phyloP scores from a whole-genome alignment of 1,140 invertebrate species.

The Coelopa frigida region DNA sequence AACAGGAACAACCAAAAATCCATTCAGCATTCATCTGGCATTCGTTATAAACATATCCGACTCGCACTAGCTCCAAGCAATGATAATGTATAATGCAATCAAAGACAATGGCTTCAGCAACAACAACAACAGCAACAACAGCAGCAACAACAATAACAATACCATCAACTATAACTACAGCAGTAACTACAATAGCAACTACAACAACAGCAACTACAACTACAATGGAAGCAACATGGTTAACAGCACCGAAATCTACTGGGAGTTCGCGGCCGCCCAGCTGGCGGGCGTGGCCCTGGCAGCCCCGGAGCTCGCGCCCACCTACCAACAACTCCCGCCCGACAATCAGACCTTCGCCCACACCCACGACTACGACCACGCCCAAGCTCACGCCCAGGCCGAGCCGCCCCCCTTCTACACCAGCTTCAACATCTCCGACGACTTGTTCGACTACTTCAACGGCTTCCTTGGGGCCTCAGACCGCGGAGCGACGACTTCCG shows the following conservation, averaged over 20 bases:
- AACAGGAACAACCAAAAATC: too few species aligned
- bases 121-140: slow-evolving; percentile 11
- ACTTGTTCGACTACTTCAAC: slow-evolving; percentile 40
- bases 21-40: too few species aligned
- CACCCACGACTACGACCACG: background rate
- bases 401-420: slow-evolving; percentile 25
- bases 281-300: slow-evolving; percentile 26
- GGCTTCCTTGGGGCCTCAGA: slow-evolving; percentile 20
- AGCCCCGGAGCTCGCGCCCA: slow-evolving; percentile 11
- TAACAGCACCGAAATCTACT: slow-evolving; percentile 10
- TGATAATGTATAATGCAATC: slow-evolving; percentile 20
- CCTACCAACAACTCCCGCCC: slow-evolving; percentile 1
- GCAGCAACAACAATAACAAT: slow-evolving; percentile 28
- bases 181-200: slow-evolving; percentile 6
- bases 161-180: slow-evolving; percentile 11
- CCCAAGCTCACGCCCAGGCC: background rate
- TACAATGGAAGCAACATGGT: slow-evolving; percentile 18
- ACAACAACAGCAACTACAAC: slow-evolving; percentile 24
- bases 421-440: slow-evolving; percentile 41
- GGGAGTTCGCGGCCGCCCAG: slow-evolving; percentile 9
- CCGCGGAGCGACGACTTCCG: background rate
- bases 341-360: slow-evolving; percentile 7
- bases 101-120: slow-evolving; percentile 13
- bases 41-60: too few species aligned
- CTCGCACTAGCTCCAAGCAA: too few species aligned